Base-by-base conservation (phyloP, 2,797 vertebrate species). In the Coccyzus lansbergi region DNA sequence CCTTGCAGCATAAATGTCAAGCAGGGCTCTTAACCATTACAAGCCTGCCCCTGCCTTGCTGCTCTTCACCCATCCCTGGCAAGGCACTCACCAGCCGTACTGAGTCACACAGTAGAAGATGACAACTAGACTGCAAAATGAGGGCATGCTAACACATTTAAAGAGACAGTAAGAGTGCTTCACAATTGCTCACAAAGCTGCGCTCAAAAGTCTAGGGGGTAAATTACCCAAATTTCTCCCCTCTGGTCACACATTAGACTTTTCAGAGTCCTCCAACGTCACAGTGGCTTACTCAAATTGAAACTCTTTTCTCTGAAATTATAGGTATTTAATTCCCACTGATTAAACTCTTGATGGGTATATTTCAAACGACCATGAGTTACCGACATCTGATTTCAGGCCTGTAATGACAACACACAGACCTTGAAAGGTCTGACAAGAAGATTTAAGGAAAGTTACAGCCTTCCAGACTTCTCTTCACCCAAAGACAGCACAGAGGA, bases 351-450 rank as follows among this genome's bases (percentile, higher is more conserved):
- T 68, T 18, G 3, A 58, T 38, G 10, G 63, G n/a, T 62, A 16
- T 55, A 72, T 46, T 91, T 86, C 64, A 71, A 86, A 71, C 4
- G 28, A 55, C 29, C 21, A 42, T 2, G 7, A 70, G n/a, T 42
- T 72, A 72, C 33, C 8, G 7, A 21, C 29, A 44, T 64, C 31
- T 40, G 28, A 28, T 44, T 65, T 71, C 67, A 79, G 48, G 15
- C 48, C 51, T 55, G 46, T 46, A 48, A 44, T 0, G 2, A 24
- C 6, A 5, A 80, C 21, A 48, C 3, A 0, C 10, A 74, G 63
- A 21, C 63, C 52, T 53, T 49, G 9, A 53, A 71, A 80, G 4
- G 21, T 28, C 15, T 49, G 55, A 13, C 40, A 80, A 59, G 20
- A 13, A 7, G 5, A 52, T 38, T 21, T 62, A 81, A 38, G 24